phyloP scores from a whole-genome alignment of 2,113 vertebrate species.

The Semnopithecus entellus region DNA sequence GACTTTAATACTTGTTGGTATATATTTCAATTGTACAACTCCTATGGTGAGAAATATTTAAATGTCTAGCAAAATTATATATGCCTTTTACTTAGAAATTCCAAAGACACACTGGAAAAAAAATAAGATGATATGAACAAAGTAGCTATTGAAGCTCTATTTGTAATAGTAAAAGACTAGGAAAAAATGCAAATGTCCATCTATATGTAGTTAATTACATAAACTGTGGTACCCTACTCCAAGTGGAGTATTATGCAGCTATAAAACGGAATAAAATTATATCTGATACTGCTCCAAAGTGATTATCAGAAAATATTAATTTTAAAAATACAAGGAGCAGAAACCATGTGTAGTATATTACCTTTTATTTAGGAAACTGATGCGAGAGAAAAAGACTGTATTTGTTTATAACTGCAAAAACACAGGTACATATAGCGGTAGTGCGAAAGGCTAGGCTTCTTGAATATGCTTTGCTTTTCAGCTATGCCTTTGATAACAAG shows the following conservation, averaged over 20 bases:
- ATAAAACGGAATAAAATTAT: neutral
- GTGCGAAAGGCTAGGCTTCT: neutral
- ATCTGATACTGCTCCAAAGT: neutral
- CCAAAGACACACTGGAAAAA: neutral
- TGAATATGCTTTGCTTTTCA: neutral
- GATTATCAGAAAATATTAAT: neutral
- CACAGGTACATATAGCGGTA: neutral
- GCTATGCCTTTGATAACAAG: neutral
- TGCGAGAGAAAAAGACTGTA: neutral
- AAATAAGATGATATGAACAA: neutral
- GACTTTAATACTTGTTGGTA: neutral
- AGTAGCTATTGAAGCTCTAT: neutral
- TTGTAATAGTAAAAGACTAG: neutral
- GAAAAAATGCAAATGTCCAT: neutral
- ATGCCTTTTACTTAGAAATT: neutral
- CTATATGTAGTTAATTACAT: neutral
- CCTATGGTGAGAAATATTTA: neutral
- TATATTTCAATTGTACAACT: neutral
- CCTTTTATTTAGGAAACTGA: neutral
- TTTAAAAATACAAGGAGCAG: constrained; percentile 8
- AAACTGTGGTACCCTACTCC: neutral
- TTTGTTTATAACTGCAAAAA: neutral
- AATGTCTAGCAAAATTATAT: neutral
- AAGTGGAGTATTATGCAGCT: neutral
- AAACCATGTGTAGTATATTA: neutral